These are phyloP conservation scores for Meleagris gallopavo DNA, from an alignment of 2,113 vertebrate genomes.

Conservation along the genomic window DNA sequence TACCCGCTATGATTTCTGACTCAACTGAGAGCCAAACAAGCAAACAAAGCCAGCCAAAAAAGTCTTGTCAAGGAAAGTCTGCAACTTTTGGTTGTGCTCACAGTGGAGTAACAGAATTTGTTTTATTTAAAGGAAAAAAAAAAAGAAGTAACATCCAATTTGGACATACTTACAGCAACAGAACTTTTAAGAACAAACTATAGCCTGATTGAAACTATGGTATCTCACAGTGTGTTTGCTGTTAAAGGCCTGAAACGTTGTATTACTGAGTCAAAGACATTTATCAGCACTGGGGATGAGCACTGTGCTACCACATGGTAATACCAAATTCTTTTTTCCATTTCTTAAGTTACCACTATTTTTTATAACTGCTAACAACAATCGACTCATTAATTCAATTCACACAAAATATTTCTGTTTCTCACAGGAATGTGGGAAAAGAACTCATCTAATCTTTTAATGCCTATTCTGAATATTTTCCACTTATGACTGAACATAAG, in stretches of 20 bases:
- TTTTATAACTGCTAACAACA: neutral
- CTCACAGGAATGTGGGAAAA: neutral
- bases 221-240: neutral
- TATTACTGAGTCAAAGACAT: neutral
- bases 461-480: neutral
- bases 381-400: neutral
- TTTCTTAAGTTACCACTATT: neutral
- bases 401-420: neutral
- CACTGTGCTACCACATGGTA: neutral
- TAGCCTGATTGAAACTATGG: neutral
- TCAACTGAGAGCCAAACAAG: neutral
- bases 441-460: constrained; percentile 4
- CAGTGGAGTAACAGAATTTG: neutral
- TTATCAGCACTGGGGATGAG: neutral
- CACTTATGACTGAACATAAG: neutral
- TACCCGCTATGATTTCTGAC: neutral
- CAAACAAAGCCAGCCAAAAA: neutral
- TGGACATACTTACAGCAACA: accelerated
- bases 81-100: neutral
- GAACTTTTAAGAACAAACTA: neutral
- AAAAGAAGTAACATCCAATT: neutral
- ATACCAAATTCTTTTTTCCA: neutral
- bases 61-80: neutral
- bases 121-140: neutral
- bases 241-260: neutral